Conservation (phyloP, 2,113 vertebrate genomes). For the Mesembrinibis cayennensis region DNA sequence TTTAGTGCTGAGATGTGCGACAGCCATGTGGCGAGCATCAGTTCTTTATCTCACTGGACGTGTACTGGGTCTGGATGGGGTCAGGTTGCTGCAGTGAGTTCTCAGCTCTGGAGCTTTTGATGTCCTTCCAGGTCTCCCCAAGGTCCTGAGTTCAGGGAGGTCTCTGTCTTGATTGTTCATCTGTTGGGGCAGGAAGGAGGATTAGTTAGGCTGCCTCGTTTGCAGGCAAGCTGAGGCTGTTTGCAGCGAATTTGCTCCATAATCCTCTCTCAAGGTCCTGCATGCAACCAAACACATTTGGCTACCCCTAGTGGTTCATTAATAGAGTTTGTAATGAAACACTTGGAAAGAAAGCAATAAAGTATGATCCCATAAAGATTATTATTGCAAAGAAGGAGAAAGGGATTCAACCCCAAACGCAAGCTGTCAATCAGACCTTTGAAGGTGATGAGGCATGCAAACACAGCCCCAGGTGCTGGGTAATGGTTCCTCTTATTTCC, state of each 20-base stretch:
- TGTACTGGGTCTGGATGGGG: neutral
- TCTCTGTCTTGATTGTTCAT: neutral
- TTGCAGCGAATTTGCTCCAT: neutral
- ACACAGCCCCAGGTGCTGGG: neutral
- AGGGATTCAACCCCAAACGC: neutral
- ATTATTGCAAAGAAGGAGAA: neutral
- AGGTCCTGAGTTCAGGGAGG: neutral
- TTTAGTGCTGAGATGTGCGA: neutral
- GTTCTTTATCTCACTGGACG: neutral
- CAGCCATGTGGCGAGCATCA: neutral
- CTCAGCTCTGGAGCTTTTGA: neutral
- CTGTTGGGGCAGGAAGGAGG: neutral
- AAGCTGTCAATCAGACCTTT: neutral
- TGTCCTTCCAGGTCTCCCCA: neutral
- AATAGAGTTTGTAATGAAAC: neutral
- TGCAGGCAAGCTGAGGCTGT: neutral
- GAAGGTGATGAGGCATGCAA: neutral
- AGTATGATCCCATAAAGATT: neutral
- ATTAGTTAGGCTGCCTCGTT: neutral
- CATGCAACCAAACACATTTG: neutral
- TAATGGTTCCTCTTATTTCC: neutral
- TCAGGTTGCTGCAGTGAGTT: neutral
- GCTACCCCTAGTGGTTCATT: constrained; percentile 26
- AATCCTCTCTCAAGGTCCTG: neutral
- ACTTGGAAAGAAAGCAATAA: constrained; percentile 1